A percentile compares a stretch with the other conserved stretches of the same genome.
Evolutionary conservation across 1,140 invertebrate genomes (phyloP).

Genomic region (Stegodyphus mimosarum): DNA sequence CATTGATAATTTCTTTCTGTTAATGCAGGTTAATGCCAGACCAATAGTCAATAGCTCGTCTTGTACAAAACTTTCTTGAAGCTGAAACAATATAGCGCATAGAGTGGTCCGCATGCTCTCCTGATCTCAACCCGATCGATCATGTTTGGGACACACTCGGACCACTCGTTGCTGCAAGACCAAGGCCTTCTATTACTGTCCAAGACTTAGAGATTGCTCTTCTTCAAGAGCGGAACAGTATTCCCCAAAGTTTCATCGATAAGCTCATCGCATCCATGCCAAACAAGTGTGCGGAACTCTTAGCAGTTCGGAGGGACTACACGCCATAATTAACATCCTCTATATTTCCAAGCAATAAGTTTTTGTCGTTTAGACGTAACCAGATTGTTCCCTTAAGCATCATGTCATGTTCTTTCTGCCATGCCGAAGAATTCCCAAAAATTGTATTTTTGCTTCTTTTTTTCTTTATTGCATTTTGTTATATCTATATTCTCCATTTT

Average conservation of each 20-base stretch:
- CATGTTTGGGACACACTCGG: not conserved
- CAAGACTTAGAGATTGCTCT: not conserved
- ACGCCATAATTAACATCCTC: not conserved
- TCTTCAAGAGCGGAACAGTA: not conserved
- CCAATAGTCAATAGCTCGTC: not conserved
- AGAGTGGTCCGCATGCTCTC: not conserved
- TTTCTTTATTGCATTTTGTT: no score
- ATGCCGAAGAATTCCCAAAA: no score
- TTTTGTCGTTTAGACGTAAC: not conserved
- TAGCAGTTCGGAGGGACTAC: no score
- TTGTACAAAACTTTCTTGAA: not conserved
- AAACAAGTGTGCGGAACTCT: not conserved
- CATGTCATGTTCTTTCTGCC: no score
- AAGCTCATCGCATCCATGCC: not conserved
- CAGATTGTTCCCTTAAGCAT: not conserved
- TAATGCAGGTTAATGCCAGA: not conserved
- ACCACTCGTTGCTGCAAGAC: not conserved
- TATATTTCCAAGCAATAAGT: not conserved
- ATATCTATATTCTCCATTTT: no score
- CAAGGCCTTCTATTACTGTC: not conserved
- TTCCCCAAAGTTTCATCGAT: constrained; percentile 1
- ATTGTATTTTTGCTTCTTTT: no score
- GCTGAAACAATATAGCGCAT: not conserved
- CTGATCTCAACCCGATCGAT: not conserved
- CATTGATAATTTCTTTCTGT: not conserved